These are phyloP conservation scores for Autographa pulchrina DNA, from an alignment of 2,888 invertebrate species.

Conservation along the genomic window DNA sequence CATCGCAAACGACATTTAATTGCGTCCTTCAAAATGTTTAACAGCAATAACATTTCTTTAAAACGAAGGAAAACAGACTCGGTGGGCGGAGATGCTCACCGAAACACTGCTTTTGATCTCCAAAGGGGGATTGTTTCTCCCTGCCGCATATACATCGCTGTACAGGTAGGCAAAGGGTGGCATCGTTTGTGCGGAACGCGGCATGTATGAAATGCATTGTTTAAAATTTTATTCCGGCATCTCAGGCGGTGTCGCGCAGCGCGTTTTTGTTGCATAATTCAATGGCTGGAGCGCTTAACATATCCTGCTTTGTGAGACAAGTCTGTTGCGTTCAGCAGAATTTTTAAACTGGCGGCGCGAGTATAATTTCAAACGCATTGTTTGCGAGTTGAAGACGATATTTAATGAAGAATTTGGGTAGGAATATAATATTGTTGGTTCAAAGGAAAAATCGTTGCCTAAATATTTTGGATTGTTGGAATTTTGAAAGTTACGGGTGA, in stretches of 20 bases:
- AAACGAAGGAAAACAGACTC: slow-evolving; percentile 36
- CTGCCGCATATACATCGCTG: slow-evolving; percentile 53
- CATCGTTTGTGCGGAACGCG: slow-evolving; percentile 42
- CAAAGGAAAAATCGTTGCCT: slow-evolving; percentile 38
- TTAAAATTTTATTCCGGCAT: slow-evolving; percentile 72
- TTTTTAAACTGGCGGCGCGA: slow-evolving; percentile 65
- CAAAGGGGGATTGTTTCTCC: slow-evolving; percentile 61
- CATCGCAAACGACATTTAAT: slow-evolving; percentile 54
- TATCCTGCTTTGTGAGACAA: slow-evolving; percentile 68
- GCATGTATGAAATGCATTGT: slow-evolving; percentile 69
- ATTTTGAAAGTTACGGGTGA: slow-evolving; percentile 13
- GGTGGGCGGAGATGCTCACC: slow-evolving; percentile 43
- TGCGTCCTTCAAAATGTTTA: slow-evolving; percentile 43
- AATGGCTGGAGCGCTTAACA: slow-evolving; percentile 73
- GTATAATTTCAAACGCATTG: slow-evolving; percentile 55
- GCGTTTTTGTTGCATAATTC: slow-evolving; percentile 76
- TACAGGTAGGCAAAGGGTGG: slow-evolving; percentile 58
- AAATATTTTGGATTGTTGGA: slow-evolving; percentile 13
- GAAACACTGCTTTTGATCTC: slow-evolving; percentile 70
- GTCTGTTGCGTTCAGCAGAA: slow-evolving; percentile 60
- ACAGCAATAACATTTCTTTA: slow-evolving; percentile 41
- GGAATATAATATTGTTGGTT: slow-evolving; percentile 27
- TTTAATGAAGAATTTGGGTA: slow-evolving; percentile 53
- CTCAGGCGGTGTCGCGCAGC: slow-evolving; percentile 64
- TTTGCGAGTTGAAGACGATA: slow-evolving; percentile 52